Evolutionary conservation across 1,140 invertebrate species (phyloP).

Genomic region (Galleria mellonella): DNA sequence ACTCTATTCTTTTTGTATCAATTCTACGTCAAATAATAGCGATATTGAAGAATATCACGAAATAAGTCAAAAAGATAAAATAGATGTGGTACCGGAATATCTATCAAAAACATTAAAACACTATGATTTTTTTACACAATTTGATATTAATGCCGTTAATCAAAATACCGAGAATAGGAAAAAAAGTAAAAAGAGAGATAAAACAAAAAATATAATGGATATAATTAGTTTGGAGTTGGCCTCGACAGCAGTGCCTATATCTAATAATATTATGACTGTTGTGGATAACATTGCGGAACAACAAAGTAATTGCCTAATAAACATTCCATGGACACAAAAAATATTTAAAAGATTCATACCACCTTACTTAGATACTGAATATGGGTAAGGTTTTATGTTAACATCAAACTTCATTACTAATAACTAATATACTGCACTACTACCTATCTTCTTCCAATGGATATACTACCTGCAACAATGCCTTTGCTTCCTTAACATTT

Average conservation of each 20-base stretch:
- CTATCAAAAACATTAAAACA: slow-evolving; percentile 17
- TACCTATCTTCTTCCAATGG: no score
- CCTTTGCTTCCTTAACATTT: no score
- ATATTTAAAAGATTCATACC: slow-evolving; percentile 9
- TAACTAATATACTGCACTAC: no score
- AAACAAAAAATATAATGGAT: slow-evolving; percentile 35
- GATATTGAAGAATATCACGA: slow-evolving; percentile 56
- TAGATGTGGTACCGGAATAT: not conserved
- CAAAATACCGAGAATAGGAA: slow-evolving; percentile 22
- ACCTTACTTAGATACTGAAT: slow-evolving; percentile 18
- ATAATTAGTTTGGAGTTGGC: slow-evolving; percentile 41
- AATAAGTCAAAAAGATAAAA: slow-evolving; percentile 32
- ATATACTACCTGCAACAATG: no score
- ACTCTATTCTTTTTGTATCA: slow-evolving; percentile 23
- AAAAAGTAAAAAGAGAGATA: slow-evolving; percentile 31
- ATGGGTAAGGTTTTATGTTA: slow-evolving; percentile 19
- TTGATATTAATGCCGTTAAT: slow-evolving; percentile 21
- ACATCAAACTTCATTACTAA: not conserved
- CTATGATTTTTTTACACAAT: slow-evolving; percentile 46
- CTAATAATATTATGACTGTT: slow-evolving; percentile 32
- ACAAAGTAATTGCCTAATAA: slow-evolving; percentile 21
- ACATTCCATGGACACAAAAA: not conserved
- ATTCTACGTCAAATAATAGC: slow-evolving; percentile 20
- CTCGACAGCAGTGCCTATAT: slow-evolving; percentile 15
- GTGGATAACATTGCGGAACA: slow-evolving; percentile 14